Evolutionary conservation across 2,113 vertebrate genomes (phyloP).

Genomic region (Sigmodon hispidus): DNA sequence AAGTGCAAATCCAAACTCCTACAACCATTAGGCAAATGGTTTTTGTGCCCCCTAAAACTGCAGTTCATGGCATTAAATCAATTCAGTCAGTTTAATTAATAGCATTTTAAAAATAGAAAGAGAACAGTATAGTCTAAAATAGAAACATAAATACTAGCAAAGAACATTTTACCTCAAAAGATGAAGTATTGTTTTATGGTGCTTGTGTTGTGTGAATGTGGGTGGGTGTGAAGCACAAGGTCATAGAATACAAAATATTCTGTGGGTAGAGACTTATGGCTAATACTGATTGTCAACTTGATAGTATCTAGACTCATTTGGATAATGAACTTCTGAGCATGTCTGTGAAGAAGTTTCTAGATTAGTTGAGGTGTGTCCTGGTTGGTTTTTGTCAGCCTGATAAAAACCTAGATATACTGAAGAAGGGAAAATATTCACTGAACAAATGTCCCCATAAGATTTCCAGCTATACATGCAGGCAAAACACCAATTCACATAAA

Average conservation of each 20-base stretch:
- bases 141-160: constrained; percentile 58
- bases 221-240: background rate
- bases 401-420: background rate
- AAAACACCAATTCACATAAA: no score
- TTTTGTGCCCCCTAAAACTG: background rate
- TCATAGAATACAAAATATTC: background rate
- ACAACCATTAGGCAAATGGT: background rate
- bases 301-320: background rate
- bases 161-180: background rate
- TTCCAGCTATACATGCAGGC: no score
- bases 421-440: background rate
- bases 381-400: background rate
- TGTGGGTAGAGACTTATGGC: background rate
- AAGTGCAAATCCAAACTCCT: background rate
- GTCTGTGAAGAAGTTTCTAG: background rate
- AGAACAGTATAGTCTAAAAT: constrained; percentile 51
- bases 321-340: background rate
- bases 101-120: constrained; percentile 21
- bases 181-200: background rate
- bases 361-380: background rate
- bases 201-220: background rate
- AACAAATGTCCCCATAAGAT: background rate
- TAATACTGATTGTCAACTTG: background rate
- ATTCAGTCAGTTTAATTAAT: constrained; percentile 62
- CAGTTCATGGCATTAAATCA: constrained; percentile 61